A percentile compares a stretch with the other conserved stretches of the same genome.
phyloP scores from a whole-genome alignment of 2,888 invertebrate species.

The Embidobia sp. region DNA sequence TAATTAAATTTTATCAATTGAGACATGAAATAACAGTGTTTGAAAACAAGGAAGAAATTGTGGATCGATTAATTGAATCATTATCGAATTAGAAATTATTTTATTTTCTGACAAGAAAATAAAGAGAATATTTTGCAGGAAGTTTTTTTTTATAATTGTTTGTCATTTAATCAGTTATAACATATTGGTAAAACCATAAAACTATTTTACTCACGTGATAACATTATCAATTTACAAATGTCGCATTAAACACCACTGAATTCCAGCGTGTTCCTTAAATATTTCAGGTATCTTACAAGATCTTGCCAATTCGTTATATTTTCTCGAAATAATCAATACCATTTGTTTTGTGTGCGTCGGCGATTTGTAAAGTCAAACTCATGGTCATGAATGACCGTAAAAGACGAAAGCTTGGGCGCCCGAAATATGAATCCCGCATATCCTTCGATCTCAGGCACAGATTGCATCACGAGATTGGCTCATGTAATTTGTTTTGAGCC shows the following conservation, averaged over 20 bases:
- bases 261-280: not conserved
- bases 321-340: conserved; percentile 42
- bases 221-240: not conserved
- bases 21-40: no score
- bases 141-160: no score
- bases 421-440: conserved; percentile 75
- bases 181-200: no score
- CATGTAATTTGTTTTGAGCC: conserved; percentile 73
- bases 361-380: conserved; percentile 48
- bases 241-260: no score
- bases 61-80: no score
- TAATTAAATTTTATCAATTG: no score
- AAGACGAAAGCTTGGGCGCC: conserved; percentile 54
- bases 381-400: conserved; percentile 45
- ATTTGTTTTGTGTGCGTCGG: conserved; percentile 35
- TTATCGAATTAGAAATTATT: no score
- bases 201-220: no score
- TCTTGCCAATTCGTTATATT: conserved; percentile 17
- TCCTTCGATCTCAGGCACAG: conserved; percentile 72
- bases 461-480: conserved; percentile 72
- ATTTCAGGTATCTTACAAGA: conserved; percentile 2
- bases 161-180: no score
- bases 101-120: no score
- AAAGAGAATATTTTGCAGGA: no score
- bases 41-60: no score